Conservation (phyloP, 2,113 vertebrate genomes). For the Sinosuthora webbiana region DNA sequence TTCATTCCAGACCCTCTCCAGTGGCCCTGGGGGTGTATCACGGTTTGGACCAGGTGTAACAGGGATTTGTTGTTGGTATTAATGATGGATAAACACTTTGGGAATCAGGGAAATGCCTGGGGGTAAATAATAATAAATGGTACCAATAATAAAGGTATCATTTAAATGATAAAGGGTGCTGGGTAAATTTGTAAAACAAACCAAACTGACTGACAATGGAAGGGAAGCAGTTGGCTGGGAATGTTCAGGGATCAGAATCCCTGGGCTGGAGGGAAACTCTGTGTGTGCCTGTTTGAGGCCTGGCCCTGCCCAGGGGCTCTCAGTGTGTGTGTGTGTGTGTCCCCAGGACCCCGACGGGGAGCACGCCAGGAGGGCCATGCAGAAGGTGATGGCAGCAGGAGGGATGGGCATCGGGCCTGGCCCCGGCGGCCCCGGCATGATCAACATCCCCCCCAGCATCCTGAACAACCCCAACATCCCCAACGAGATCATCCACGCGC, state of each 20-base stretch:
- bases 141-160: neutral
- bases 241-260: neutral
- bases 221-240: neutral
- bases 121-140: too few species aligned
- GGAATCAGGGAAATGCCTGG: neutral
- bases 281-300: neutral
- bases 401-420: conserved; percentile 83
- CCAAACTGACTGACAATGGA: fast-evolving
- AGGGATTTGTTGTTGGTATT: neutral
- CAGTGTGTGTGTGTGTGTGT: neutral
- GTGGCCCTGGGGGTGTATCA: neutral
- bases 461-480: conserved; percentile 98
- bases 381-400: conserved; percentile 81
- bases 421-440: conserved; percentile 83
- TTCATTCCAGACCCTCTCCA: neutral
- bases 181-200: neutral
- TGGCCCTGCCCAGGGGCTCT: too few species aligned
- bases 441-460: conserved; percentile 92
- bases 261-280: neutral
- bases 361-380: conserved; percentile 90
- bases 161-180: neutral
- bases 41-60: neutral
- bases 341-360: conserved; percentile 90
- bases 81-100: neutral
- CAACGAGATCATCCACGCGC: conserved; percentile 93